These are phyloP conservation scores for Crotalus helleri DNA, from an alignment of 2,113 vertebrate species.

Conservation along the genomic window DNA sequence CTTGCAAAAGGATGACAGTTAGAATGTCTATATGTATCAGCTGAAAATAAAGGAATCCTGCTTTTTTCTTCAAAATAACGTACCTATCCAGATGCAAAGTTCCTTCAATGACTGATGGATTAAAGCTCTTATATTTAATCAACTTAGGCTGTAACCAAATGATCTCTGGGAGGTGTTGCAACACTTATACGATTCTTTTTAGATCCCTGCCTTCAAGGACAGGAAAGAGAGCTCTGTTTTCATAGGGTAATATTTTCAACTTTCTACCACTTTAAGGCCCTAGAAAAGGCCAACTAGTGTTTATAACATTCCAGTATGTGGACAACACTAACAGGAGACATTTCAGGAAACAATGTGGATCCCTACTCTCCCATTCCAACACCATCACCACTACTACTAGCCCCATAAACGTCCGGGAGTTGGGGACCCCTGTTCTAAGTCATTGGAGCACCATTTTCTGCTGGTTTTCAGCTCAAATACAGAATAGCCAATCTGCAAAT, in stretches of 20 bases:
- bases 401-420: neutral
- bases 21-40: neutral
- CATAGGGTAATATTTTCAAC: neutral
- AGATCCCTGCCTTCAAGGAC: neutral
- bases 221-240: neutral
- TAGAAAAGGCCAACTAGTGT: neutral
- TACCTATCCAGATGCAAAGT: neutral
- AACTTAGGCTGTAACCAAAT: neutral
- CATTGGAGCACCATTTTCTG: neutral
- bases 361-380: neutral
- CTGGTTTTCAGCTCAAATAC: neutral
- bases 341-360: neutral
- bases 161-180: neutral
- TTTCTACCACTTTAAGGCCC: neutral
- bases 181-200: neutral
- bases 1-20: neutral
- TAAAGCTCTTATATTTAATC: neutral
- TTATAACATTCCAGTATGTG: neutral
- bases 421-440: neutral
- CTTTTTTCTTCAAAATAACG: neutral
- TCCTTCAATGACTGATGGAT: neutral
- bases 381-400: neutral
- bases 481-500: neutral
- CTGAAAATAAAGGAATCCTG: neutral
- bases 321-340: neutral